Conservation (phyloP, 2,113 vertebrate genomes). For the Ranitomeya imitator region DNA sequence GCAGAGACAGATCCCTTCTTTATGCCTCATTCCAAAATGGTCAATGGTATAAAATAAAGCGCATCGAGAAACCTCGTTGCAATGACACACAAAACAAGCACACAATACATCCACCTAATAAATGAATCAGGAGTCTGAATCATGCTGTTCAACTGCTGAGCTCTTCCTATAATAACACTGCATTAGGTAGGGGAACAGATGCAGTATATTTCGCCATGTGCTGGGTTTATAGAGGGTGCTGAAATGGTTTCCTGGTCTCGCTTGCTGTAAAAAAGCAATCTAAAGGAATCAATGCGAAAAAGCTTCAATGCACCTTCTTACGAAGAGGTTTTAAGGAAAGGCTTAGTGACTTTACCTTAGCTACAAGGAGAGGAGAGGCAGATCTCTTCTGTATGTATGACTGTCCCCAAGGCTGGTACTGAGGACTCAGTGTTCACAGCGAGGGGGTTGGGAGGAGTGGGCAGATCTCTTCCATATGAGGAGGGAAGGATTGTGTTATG, state of each 20-base stretch:
- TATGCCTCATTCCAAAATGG: background rate
- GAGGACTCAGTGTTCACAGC: background rate
- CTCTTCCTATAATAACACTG: background rate
- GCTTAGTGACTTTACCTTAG: background rate
- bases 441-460: constrained; percentile 10
- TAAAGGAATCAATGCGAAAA: background rate
- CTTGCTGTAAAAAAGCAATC: no score
- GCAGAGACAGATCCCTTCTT: background rate
- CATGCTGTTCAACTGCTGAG: background rate
- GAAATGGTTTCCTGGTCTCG: background rate
- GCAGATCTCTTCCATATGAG: background rate
- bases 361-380: background rate
- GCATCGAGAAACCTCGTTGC: background rate
- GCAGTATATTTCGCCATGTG: background rate
- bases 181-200: background rate
- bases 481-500: background rate
- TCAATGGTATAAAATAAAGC: background rate
- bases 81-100: background rate
- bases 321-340: background rate
- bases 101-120: background rate
- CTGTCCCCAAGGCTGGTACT: background rate
- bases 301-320: background rate
- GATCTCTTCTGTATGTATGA: background rate
- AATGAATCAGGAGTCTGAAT: background rate
- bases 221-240: background rate